phyloP scores from a whole-genome alignment of 1,140 invertebrate genomes.

The Brachionus paranguensis region DNA sequence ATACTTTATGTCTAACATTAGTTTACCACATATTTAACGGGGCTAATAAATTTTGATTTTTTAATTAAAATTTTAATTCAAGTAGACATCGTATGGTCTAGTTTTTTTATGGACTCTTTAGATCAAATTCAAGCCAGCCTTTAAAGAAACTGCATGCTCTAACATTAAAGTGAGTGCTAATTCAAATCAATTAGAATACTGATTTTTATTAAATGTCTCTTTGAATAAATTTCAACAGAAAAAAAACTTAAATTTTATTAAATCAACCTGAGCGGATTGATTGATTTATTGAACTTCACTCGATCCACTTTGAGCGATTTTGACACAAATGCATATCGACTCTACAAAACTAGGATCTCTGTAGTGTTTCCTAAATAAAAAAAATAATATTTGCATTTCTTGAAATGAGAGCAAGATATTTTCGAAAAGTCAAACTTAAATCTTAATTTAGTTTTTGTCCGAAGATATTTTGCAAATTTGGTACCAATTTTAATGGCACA shows the following conservation, averaged over 20 bases:
- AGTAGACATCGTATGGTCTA: background rate
- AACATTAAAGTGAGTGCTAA: background rate
- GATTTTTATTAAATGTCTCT: background rate
- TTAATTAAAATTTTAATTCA: background rate
- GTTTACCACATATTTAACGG: background rate
- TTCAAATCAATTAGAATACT: conserved; percentile 1
- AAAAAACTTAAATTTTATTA: background rate
- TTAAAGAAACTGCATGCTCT: background rate
- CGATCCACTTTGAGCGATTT: background rate
- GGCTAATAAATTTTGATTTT: background rate
- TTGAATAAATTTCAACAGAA: background rate
- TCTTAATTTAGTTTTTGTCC: conserved; percentile 21
- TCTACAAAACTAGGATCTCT: background rate
- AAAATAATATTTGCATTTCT: background rate
- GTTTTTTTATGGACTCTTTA: background rate
- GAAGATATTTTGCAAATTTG: conserved; percentile 1
- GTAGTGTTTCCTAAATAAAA: background rate
- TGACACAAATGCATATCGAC: background rate
- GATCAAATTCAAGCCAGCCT: background rate
- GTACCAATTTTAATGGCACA: background rate
- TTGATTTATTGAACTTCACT: background rate
- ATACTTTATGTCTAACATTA: background rate
- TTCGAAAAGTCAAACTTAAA: background rate
- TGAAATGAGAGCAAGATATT: background rate
- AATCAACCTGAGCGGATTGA: conserved; percentile 3